These are phyloP conservation scores for Carterocephalus palaemon DNA, from an alignment of 2,888 invertebrate genomes.

Conservation along the genomic window DNA sequence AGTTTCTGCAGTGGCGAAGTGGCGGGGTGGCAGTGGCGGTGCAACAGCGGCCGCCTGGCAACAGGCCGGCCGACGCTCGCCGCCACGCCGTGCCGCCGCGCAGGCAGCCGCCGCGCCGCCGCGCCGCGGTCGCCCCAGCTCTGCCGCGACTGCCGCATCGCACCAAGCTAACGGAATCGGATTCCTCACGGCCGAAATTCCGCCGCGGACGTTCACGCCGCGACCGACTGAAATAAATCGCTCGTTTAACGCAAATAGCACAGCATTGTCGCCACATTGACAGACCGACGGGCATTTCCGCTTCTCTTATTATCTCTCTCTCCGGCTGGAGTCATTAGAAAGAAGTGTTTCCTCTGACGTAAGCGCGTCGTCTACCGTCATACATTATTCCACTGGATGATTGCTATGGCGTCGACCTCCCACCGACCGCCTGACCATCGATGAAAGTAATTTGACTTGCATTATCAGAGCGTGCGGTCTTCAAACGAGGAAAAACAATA, in stretches of 20 bases:
- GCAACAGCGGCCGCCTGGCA: constrained; percentile 36
- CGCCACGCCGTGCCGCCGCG: constrained; percentile 36
- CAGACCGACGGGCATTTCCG: constrained; percentile 71
- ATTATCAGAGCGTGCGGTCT: constrained; percentile 32
- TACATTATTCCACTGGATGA: constrained; percentile 44
- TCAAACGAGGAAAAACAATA: constrained; percentile 16
- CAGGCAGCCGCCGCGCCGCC: constrained; percentile 36
- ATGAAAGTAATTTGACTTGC: constrained; percentile 47
- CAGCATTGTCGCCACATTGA: constrained; percentile 73
- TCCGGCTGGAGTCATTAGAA: constrained; percentile 30
- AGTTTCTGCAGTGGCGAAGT: constrained; percentile 45
- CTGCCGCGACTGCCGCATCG: constrained; percentile 35
- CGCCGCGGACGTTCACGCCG: constrained; percentile 73
- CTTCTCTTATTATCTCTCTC: constrained; percentile 56
- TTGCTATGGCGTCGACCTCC: constrained; percentile 37
- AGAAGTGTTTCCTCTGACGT: constrained; percentile 53
- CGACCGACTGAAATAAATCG: constrained; percentile 77
- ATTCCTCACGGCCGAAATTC: constrained; percentile 75
- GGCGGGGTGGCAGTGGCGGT: constrained; percentile 37
- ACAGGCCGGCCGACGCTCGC: constrained; percentile 35
- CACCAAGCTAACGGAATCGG: constrained; percentile 66
- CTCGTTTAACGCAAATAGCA: constrained; percentile 76
- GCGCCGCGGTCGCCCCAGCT: constrained; percentile 31
- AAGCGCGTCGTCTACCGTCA: constrained; percentile 48
- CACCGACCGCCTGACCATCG: constrained; percentile 28